Percentiles rank a stretch among this genome's conserved stretches.
These are phyloP conservation scores for Chaenocephalus aceratus DNA, from an alignment of 2,113 vertebrate genomes.

Conservation along the genomic window DNA sequence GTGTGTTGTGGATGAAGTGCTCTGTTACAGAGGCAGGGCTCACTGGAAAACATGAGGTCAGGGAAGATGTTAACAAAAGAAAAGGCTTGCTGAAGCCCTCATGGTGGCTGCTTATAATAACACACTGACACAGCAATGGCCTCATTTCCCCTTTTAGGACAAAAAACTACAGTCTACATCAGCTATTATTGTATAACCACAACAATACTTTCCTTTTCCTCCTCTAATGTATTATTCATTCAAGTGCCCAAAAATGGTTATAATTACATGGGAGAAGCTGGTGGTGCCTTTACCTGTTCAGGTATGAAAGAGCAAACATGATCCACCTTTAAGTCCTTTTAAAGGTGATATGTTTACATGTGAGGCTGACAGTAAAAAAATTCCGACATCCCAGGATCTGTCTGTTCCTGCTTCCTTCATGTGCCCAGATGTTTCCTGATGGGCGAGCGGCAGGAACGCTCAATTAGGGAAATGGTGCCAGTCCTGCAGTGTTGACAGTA, in stretches of 20 bases:
- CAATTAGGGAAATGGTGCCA: constrained; percentile 57
- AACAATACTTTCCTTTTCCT: constrained; percentile 25
- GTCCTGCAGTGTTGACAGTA: constrained; percentile 58
- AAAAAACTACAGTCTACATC: constrained; percentile 14
- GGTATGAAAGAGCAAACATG: constrained; percentile 22
- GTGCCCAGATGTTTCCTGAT: constrained; percentile 83
- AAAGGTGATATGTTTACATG: constrained; percentile 57
- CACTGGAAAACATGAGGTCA: constrained; percentile 86
- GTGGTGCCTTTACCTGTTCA: constrained; percentile 21
- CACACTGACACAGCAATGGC: constrained; percentile 51
- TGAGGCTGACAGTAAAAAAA: constrained; percentile 39
- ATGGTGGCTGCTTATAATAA: constrained; percentile 62
- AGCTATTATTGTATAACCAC: constrained; percentile 23
- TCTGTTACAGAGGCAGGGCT: constrained; percentile 64
- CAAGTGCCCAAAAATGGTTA: not conserved
- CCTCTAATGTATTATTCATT: constrained; percentile 33
- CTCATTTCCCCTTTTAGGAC: constrained; percentile 45
- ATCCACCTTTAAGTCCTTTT: constrained; percentile 36
- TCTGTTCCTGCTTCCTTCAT: constrained; percentile 64
- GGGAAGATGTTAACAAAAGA: constrained; percentile 80
- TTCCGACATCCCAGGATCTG: constrained; percentile 34
- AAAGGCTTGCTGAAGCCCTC: constrained; percentile 50
- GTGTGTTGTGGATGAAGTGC: constrained; percentile 55
- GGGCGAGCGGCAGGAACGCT: constrained; percentile 51
- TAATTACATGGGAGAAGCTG: constrained; percentile 12